These are phyloP conservation scores for Sitobion miscanthi DNA, from an alignment of 1,140 invertebrate genomes.

Conservation along the genomic window DNA sequence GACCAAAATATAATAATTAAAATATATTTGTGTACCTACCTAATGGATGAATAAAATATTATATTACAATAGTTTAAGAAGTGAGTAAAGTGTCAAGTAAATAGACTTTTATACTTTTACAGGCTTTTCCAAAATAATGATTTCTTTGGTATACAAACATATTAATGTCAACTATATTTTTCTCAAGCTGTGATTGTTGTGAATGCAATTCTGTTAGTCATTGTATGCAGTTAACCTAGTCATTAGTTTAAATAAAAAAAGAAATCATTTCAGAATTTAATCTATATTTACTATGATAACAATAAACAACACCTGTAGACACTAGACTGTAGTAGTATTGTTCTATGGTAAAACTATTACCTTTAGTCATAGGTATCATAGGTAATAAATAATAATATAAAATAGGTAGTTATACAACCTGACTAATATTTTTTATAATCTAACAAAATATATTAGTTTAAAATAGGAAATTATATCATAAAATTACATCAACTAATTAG, in stretches of 20 bases:
- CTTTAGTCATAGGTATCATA: neutral
- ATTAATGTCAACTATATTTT: neutral
- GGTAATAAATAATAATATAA: neutral
- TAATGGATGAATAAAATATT: neutral
- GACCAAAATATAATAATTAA: neutral
- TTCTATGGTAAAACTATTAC: neutral
- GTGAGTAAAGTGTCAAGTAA: neutral
- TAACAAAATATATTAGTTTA: neutral
- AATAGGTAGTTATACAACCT: neutral
- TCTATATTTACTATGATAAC: neutral
- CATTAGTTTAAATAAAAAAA: neutral
- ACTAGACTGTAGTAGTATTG: no score
- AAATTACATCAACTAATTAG: neutral
- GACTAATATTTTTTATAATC: neutral
- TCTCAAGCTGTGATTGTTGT: neutral
- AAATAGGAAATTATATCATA: neutral
- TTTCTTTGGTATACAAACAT: neutral
- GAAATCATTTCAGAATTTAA: neutral
- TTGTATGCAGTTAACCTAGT: neutral
- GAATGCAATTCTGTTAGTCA: neutral
- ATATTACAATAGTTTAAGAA: neutral
- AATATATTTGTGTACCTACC: neutral
- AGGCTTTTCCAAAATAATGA: neutral
- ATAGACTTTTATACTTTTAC: neutral
- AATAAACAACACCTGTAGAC: neutral